phyloP scores from a whole-genome alignment of 2,888 invertebrate genomes.

The Tinea pellionella region DNA sequence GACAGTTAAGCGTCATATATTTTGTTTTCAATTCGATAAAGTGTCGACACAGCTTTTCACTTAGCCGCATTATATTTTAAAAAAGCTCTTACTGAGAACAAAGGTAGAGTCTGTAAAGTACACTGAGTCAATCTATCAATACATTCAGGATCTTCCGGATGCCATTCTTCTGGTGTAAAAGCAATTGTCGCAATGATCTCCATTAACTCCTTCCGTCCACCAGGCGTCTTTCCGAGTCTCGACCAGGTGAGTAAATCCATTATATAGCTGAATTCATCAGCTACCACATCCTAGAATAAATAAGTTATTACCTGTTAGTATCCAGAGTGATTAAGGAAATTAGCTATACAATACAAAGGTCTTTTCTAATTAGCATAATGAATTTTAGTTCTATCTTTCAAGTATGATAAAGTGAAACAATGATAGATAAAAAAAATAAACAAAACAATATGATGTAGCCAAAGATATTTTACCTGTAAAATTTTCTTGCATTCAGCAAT shows the following conservation, averaged over 20 bases:
- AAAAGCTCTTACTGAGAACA: slow-evolving; percentile 82
- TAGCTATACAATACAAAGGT: slow-evolving; percentile 16
- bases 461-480: slow-evolving; percentile 67
- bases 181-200: slow-evolving; percentile 88
- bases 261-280: slow-evolving; percentile 90
- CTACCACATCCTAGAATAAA: slow-evolving; percentile 80
- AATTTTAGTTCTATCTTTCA: not conserved
- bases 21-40: too few species aligned
- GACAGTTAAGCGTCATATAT: too few species aligned
- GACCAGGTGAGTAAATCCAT: slow-evolving; percentile 88
- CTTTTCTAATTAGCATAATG: slow-evolving; percentile 16
- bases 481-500: slow-evolving; percentile 89
- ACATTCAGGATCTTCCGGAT: slow-evolving; percentile 79
- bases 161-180: slow-evolving; percentile 73
- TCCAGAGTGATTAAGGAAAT: too few species aligned
- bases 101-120: slow-evolving; percentile 84
- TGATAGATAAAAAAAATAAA: too few species aligned
- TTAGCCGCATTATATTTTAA: too few species aligned
- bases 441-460: too few species aligned
- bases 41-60: too few species aligned
- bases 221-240: slow-evolving; percentile 81
- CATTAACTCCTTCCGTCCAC: slow-evolving; percentile 88
- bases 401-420: too few species aligned
- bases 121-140: slow-evolving; percentile 86
- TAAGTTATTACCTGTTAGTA: not conserved